These are phyloP conservation scores for Xestia xanthographa DNA, from an alignment of 2,888 invertebrate species.

Conservation along the genomic window DNA sequence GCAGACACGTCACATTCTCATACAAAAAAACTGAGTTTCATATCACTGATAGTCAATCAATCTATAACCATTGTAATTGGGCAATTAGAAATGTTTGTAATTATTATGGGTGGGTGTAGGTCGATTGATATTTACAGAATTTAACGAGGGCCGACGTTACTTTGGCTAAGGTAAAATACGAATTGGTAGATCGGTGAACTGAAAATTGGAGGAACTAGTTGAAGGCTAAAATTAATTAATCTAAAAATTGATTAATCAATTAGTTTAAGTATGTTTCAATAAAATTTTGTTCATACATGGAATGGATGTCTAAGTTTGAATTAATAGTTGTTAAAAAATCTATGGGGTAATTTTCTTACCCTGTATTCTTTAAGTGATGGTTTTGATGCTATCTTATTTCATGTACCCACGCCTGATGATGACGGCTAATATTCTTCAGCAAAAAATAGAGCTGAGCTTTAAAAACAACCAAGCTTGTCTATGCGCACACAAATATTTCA, in stretches of 20 bases:
- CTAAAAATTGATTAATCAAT: conserved; percentile 5
- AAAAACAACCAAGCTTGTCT: not conserved
- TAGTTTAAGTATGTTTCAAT: not conserved
- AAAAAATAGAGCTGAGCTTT: not conserved
- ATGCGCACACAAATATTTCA: not conserved
- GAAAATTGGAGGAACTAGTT: conserved; percentile 2
- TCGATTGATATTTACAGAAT: not conserved
- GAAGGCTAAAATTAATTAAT: not conserved
- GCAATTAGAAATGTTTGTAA: conserved; percentile 6
- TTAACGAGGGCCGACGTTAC: not conserved
- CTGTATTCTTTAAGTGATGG: not conserved
- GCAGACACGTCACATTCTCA: conserved; percentile 27
- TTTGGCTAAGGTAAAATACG: not conserved
- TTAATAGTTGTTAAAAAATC: not conserved
- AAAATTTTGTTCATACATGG: not conserved
- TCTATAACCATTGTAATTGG: conserved; percentile 20
- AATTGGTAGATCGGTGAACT: not conserved
- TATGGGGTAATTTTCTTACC: not conserved
- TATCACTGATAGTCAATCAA: conserved; percentile 5
- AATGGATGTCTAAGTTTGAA: not conserved
- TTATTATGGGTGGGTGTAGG: conserved; percentile 1
- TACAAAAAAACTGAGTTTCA: conserved; percentile 10
- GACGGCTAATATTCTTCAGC: not conserved
- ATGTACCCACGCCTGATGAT: too few relatives aligned
- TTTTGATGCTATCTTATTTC: not conserved